Evolutionary conservation across 1,140 invertebrate species (phyloP).

Genomic region (Halictus rubicundus): DNA sequence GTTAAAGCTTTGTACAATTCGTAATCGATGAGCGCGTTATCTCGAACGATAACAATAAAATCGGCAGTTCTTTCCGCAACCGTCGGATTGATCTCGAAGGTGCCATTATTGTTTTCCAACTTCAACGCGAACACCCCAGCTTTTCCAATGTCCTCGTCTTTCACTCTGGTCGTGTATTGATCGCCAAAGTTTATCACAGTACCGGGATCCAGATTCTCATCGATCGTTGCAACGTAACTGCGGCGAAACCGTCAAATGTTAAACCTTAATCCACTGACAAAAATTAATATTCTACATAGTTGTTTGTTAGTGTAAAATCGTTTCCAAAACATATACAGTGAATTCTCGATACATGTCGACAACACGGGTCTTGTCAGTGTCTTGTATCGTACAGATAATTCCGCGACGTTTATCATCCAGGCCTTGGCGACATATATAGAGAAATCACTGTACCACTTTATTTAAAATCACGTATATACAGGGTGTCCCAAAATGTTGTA

Average conservation of each 20-base stretch:
- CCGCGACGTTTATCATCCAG: too few relatives aligned
- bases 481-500: too few relatives aligned
- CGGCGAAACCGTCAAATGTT: constrained; percentile 35
- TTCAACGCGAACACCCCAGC: constrained; percentile 91
- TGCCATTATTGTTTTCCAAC: constrained; percentile 90
- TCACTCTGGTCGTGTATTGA: constrained; percentile 86
- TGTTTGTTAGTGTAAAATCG: too few relatives aligned
- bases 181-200: constrained; percentile 87
- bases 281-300: too few relatives aligned
- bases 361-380: too few relatives aligned
- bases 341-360: too few relatives aligned
- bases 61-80: constrained; percentile 90
- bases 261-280: too few relatives aligned
- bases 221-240: constrained; percentile 87
- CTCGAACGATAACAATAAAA: constrained; percentile 91
- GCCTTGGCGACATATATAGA: too few relatives aligned
- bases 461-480: too few relatives aligned
- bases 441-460: too few relatives aligned
- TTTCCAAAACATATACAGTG: too few relatives aligned
- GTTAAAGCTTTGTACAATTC: constrained; percentile 87
- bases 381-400: too few relatives aligned
- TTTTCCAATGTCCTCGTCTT: constrained; percentile 89
- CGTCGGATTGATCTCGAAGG: constrained; percentile 93
- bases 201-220: constrained; percentile 92
- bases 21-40: constrained; percentile 91